These are phyloP conservation scores for Hipposideros armiger DNA, from an alignment of 2,113 vertebrate species.

Conservation along the genomic window DNA sequence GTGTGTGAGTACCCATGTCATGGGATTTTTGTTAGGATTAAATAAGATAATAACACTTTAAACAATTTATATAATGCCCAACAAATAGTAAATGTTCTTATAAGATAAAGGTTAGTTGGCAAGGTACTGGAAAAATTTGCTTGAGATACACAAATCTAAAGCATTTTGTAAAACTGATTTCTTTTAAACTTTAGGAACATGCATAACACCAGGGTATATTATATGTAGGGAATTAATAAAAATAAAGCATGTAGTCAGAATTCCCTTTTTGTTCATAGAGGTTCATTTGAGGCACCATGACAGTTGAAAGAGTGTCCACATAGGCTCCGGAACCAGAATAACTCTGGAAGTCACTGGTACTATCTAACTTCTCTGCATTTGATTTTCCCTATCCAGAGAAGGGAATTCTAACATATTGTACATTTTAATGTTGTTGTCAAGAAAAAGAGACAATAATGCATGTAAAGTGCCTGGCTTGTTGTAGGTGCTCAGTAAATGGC, in stretches of 20 bases:
- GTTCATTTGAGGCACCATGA: background rate
- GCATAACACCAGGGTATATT: background rate
- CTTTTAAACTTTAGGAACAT: slow-evolving; percentile 26
- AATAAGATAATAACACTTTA: background rate
- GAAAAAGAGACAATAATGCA: background rate
- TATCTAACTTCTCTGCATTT: slow-evolving; percentile 31
- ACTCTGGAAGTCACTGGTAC: background rate
- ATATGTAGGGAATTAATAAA: slow-evolving; percentile 17
- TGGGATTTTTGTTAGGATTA: background rate
- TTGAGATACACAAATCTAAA: slow-evolving; percentile 10
- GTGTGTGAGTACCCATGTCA: background rate
- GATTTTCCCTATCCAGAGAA: background rate
- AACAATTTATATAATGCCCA: background rate
- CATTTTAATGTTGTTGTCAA: background rate
- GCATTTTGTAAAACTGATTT: slow-evolving; percentile 40
- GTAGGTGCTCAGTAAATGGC: background rate
- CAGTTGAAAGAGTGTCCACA: background rate
- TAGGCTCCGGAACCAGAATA: background rate
- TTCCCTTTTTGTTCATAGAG: slow-evolving; percentile 40
- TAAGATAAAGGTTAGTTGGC: background rate
- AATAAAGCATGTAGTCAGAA: slow-evolving; percentile 28
- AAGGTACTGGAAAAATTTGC: slow-evolving; percentile 8
- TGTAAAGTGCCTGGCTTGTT: background rate
- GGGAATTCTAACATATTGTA: background rate
- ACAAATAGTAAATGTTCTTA: background rate